Base-by-base conservation (phyloP, 2,797 vertebrate species). In the Sebastes iracundus region DNA sequence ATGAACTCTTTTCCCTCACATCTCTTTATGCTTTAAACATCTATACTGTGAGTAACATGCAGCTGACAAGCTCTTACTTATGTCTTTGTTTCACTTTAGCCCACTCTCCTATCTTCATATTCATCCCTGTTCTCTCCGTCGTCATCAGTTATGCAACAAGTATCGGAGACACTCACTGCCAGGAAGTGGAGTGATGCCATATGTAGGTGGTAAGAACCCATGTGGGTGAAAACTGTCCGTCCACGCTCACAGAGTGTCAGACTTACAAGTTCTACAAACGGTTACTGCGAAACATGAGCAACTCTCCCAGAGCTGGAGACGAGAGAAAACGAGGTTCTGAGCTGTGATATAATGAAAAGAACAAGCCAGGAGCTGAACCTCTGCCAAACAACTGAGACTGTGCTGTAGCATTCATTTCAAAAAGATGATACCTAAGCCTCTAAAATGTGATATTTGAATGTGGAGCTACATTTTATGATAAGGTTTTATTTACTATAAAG, bases 121-220 rank as follows among this genome's bases (percentile, higher is more conserved):
- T 69, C 69, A 79, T 75, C 81, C 72, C 64, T 80, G 38, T 75
- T 87, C 69, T 79, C 86, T 81, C 79, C 65, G 65, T 80, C 89
- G 84, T 88, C 86, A 77, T 70, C 77, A 38, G 85, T 93, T 94
- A 93, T 82, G 87, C 91, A 94, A 94, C 87, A 80, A 80, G 71
- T 62, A 76, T n/a, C 52, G 11, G 69, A 80, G 80, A 79, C 76
- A 55, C 89, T 88, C 75, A 25, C 55, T 77, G 86, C 75, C 87
- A 86, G 87, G 77, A 81, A 86, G 88, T 84, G 75, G 79, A 90
- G 88, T 70, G 79, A 80, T 86, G 89, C 88, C 80, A 76, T 72
- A 72, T 71, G 93, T 90, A 84, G 93, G 91, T 28, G 89, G 72
- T 79, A 55, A 86, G 83, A 89, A 86, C 78, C 77, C n/a, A 52